Evolutionary conservation across 2,888 invertebrate species (phyloP), one percentile per base, ranked within the genome.

Genomic region (Orthosia gothica): DNA sequence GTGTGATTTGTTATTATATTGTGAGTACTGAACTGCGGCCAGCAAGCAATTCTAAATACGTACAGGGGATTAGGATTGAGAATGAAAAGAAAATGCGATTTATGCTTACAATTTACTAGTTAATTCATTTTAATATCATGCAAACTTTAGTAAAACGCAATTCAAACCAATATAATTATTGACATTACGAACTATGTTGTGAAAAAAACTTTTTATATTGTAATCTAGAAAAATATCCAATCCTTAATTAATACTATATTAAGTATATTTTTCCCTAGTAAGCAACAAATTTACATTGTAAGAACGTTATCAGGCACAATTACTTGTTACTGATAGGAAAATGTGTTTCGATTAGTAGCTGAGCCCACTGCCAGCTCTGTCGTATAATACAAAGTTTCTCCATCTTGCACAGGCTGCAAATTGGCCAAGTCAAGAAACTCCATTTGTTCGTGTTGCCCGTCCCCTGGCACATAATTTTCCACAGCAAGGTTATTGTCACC

Each of bases 371-470:
- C 63, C 55, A 95, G 81, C 40, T 95, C 95, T 0, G 95, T 95
- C 5, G 95, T 94, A 77, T 95, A 96, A 76, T 96, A 96, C 57
- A 95, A 74, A 3, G 94, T 94, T 63, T 95, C 95, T 0, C 94
- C 96, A 58, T 95, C 94, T 76, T 92, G 93, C 5, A 95, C 92
- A 1, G 93, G 94, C 78, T 95, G 93, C 16, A 95, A 79, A 66
- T 95, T 95, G 0, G 94, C 89, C 70, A 96, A 81, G 72, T 93
- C 95, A 3, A 96, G 83, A 64, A 93, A 95, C 67, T 94, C 93
- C 73, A 94, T 88, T 20, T 92, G 91, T 52, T 85, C 87, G 55
- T 92, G 90, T 12, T 88, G 88, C 23, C 89, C 89, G 12, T 91
- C 83, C 0, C 84, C 90, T 65, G 91, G 92, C 23, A 89, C 88